A percentile compares a stretch with the other conserved stretches of the same genome.
Evolutionary conservation across 1,140 invertebrate genomes (phyloP).

Genomic region (Ostrea edulis): DNA sequence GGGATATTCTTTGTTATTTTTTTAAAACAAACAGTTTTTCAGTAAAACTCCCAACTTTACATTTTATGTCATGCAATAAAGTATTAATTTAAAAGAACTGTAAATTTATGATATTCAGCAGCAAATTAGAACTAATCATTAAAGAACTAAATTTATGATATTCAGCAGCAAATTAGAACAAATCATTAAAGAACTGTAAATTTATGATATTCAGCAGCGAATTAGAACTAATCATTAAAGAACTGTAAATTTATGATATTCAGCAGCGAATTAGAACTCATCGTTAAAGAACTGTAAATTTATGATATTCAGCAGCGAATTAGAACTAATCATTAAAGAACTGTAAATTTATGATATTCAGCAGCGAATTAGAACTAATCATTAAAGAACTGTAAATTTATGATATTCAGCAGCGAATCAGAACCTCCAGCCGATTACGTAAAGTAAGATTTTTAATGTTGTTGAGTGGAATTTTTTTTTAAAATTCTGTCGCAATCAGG

Average conservation of each 20-base stretch:
- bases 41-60: no score
- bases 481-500: neutral
- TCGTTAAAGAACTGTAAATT: neutral
- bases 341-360: slow-evolving; percentile 18
- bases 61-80: no score
- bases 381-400: neutral
- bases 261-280: slow-evolving; percentile 23
- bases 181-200: neutral
- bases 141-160: slow-evolving; percentile 16
- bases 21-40: no score
- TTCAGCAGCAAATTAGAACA: slow-evolving; percentile 27
- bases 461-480: slow-evolving; percentile 29
- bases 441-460: slow-evolving; percentile 32
- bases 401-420: slow-evolving; percentile 29
- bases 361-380: neutral
- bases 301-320: slow-evolving; percentile 29
- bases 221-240: neutral
- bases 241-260: slow-evolving; percentile 15
- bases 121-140: slow-evolving; percentile 18
- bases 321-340: neutral
- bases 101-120: slow-evolving; percentile 14
- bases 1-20: no score
- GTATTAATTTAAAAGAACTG: neutral
- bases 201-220: slow-evolving; percentile 30
- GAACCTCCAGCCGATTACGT: slow-evolving; percentile 21